Percentiles rank a stretch among this genome's conserved stretches.
Evolutionary conservation across 2,888 invertebrate species (phyloP).

Genomic region (Caradrina kadenii): DNA sequence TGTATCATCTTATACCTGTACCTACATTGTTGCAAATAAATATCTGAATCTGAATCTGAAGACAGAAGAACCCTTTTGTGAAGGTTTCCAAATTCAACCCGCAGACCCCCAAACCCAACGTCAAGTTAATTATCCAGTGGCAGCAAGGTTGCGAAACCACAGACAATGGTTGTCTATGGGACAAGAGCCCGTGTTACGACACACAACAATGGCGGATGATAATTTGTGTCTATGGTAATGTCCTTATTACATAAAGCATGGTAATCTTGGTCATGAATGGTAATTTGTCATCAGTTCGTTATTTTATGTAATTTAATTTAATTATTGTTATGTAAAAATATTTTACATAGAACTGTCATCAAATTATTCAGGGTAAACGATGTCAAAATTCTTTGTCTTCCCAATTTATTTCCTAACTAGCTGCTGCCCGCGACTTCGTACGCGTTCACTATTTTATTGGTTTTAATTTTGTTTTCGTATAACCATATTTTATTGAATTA

Average conservation of each 20-base stretch:
- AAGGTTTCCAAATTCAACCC: background rate
- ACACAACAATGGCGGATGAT: constrained; percentile 67
- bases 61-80: background rate
- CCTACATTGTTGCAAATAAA: too few species aligned
- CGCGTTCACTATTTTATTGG: too few species aligned
- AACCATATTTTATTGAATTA: too few species aligned
- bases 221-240: constrained; percentile 65
- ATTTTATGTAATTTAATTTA: constrained; percentile 34
- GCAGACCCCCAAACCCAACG: constrained; percentile 46
- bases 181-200: constrained; percentile 67
- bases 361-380: background rate
- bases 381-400: background rate
- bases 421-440: too few species aligned
- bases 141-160: constrained; percentile 65
- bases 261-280: constrained; percentile 53
- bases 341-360: background rate
- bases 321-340: constrained; percentile 6
- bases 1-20: too few species aligned
- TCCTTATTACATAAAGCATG: constrained; percentile 63
- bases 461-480: too few species aligned
- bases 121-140: constrained; percentile 61
- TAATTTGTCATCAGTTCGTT: constrained; percentile 49
- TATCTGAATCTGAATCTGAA: too few species aligned
- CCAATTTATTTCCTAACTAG: too few species aligned
- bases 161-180: constrained; percentile 70